These are phyloP conservation scores for Trichopria drosophilae DNA, from an alignment of 2,888 invertebrate species.

Conservation along the genomic window DNA sequence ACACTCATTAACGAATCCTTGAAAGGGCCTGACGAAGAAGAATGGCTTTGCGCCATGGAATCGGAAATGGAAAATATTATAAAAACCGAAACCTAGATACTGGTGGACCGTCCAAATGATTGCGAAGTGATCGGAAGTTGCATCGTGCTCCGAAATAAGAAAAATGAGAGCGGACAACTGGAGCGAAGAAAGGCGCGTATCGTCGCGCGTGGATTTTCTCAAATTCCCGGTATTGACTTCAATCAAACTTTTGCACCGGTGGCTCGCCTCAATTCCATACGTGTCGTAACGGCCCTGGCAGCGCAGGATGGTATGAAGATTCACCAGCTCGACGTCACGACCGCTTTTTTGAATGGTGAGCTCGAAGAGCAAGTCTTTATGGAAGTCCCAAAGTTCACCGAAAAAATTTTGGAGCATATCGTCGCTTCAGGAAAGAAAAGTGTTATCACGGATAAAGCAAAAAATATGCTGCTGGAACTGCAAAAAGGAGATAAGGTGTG, in stretches of 20 bases:
- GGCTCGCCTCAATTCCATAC: too few relatives aligned
- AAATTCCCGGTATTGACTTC: constrained; percentile 39
- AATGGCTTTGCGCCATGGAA: constrained; percentile 34
- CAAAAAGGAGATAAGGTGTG: constrained; percentile 20
- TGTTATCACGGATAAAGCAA: neutral
- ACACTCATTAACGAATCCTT: constrained; percentile 19
- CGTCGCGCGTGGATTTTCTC: constrained; percentile 40
- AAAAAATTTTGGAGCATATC: neutral
- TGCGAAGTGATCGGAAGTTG: constrained; percentile 28
- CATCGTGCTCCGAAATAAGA: constrained; percentile 33
- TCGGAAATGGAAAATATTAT: constrained; percentile 29
- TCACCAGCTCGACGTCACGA: constrained; percentile 26
- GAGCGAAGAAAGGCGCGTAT: constrained; percentile 37
- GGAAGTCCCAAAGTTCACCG: constrained; percentile 24
- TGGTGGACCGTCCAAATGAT: constrained; percentile 35
- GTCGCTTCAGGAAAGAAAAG: neutral
- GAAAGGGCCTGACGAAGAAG: constrained; percentile 13
- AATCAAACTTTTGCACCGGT: constrained; percentile 19
- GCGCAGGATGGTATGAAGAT: too few relatives aligned
- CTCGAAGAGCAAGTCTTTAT: constrained; percentile 30
- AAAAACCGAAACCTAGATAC: constrained; percentile 35
- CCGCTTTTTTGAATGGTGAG: constrained; percentile 26
- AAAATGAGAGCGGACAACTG: constrained; percentile 25
- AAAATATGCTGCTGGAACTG: constrained; percentile 2
- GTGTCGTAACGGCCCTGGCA: too few relatives aligned